These are phyloP conservation scores for Tragelaphus buxtoni DNA, from an alignment of 2,113 vertebrate genomes.

Conservation along the genomic window DNA sequence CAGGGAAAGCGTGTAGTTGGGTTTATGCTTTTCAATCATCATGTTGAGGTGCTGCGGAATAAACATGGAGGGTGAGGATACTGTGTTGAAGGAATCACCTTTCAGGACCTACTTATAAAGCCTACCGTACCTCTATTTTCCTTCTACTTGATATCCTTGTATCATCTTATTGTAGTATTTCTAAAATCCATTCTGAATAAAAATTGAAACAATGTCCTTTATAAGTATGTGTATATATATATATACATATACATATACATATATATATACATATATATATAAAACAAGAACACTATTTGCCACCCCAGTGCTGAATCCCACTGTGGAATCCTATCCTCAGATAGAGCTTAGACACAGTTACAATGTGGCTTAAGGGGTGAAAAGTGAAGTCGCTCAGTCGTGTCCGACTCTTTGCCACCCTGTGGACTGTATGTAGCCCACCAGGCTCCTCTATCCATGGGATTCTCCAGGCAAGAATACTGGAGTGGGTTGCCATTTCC, in stretches of 20 bases:
- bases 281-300: neutral
- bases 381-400: too few species aligned
- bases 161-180: neutral
- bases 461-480: too few species aligned
- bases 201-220: neutral
- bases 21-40: neutral
- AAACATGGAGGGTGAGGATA: neutral
- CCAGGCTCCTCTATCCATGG: too few species aligned
- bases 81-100: neutral
- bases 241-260: neutral
- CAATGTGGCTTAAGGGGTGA: neutral
- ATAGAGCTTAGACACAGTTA: neutral
- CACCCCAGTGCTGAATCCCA: neutral
- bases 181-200: neutral
- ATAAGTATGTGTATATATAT: neutral
- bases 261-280: neutral
- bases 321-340: neutral
- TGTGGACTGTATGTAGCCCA: too few species aligned
- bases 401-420: too few species aligned
- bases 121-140: neutral
- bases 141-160: neutral
- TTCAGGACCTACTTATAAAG: neutral
- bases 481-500: too few species aligned
- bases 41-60: neutral
- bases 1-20: neutral